A percentile compares a stretch with the other conserved stretches of the same genome.
Conservation (phyloP, 2,888 invertebrate species). For the Eugnorisma glareosa region DNA sequence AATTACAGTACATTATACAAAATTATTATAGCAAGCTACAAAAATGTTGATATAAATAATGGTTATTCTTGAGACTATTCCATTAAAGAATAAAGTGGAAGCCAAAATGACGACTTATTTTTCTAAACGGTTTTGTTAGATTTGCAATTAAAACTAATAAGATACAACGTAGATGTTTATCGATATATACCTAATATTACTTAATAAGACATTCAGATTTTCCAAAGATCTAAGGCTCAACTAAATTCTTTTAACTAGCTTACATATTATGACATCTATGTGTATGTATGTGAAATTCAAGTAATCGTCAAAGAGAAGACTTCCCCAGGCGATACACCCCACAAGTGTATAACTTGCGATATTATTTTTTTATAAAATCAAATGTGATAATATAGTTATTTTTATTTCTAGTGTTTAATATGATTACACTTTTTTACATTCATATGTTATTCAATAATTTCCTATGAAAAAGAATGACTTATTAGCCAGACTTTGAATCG, state of each 20-base stretch:
- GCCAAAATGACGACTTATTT: slow-evolving; percentile 90
- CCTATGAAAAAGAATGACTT: slow-evolving; percentile 30
- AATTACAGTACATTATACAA: slow-evolving; percentile 74
- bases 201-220: slow-evolving; percentile 85
- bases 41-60: slow-evolving; percentile 78
- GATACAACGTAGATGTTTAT: slow-evolving; percentile 87
- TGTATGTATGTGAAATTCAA: slow-evolving; percentile 57
- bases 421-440: slow-evolving; percentile 56
- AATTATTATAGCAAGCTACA: slow-evolving; percentile 75
- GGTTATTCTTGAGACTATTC: slow-evolving; percentile 89
- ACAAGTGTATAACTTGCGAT: slow-evolving; percentile 57
- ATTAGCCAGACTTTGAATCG: slow-evolving; percentile 34
- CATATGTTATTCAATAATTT: slow-evolving; percentile 43
- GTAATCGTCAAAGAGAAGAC: slow-evolving; percentile 61
- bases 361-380: slow-evolving; percentile 71
- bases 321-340: slow-evolving; percentile 58
- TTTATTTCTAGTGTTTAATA: slow-evolving; percentile 70
- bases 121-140: slow-evolving; percentile 90
- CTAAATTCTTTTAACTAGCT: slow-evolving; percentile 86
- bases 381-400: slow-evolving; percentile 77
- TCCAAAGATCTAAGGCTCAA: slow-evolving; percentile 90
- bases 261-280: slow-evolving; percentile 73
- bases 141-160: slow-evolving; percentile 86
- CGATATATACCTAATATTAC: slow-evolving; percentile 79
- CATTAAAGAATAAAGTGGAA: slow-evolving; percentile 88